Base-by-base conservation (phyloP, 1,140 invertebrate species). In the Holcopasites calliopsidis region DNA sequence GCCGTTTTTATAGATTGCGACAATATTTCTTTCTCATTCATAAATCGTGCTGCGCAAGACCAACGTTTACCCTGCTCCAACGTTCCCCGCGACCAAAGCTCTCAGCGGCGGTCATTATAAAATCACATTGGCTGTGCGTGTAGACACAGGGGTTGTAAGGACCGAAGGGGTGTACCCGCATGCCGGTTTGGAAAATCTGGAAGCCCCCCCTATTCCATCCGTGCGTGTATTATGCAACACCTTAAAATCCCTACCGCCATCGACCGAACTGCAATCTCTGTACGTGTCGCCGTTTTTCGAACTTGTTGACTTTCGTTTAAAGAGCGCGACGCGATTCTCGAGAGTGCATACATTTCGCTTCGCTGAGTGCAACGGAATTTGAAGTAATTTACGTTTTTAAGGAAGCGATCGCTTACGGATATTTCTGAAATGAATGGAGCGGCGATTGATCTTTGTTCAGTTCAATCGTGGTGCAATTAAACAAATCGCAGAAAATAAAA, bases 201-300 rank as follows among this genome's bases (percentile, higher is more conserved):
- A 13, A 38, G 42, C 16, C 13, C 50, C 33, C 16, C 58, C 42
- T 52, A 47, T n/a, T 21, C 38, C 6, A 44, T 47, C 4, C 35
- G 11, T 49, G 28, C 33, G 57, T 44, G 44, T 54, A 54, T 70
- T 58, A 80, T 28, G 49, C 23, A 26, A 38, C 60, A 57, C 65
- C 65, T 78, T 76, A 44, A 72, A 66, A 54, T 73, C 58, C 47
- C 66, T 49, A 54, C 54, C 52, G 72, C 79, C 79, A 83, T 87
- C 79, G 74, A 87, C 86, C 83, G 85, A 74, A 49, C 71, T 16
- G 65, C 82, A 87, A 86, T 86, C 85, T 83, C 68, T 76, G 55
- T 73, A 75, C 73, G 23, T 77, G 47, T 72, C 81, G 50, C 50
- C 74, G 69, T 69, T 76, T 62, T 80, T 73, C 76, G 54, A 78